These are phyloP conservation scores for Cotesia congregata DNA, from an alignment of 2,888 invertebrate genomes.

Conservation along the genomic window DNA sequence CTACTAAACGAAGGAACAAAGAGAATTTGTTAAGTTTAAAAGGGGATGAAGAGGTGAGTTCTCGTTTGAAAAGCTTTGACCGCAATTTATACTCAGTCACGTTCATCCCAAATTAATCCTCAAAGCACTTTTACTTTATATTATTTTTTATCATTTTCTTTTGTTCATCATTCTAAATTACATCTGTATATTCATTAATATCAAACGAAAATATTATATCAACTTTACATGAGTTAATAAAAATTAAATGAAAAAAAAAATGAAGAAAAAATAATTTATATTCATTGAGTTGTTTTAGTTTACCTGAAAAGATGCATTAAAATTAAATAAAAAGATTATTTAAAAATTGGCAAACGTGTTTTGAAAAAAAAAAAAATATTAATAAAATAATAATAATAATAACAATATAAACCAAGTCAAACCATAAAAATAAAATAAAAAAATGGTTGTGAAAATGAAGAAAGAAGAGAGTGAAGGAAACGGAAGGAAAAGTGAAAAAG, in stretches of 20 bases:
- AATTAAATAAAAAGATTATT: neutral
- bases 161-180: neutral
- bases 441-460: constrained; percentile 5
- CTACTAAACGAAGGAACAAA: neutral
- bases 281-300: neutral
- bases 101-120: constrained; percentile 2
- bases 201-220: neutral
- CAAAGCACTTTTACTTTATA: constrained; percentile 1
- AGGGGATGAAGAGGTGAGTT: too few relatives aligned
- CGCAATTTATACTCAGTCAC: constrained; percentile 6
- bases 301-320: neutral
- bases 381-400: neutral
- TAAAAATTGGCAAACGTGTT: neutral
- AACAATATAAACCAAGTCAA: neutral
- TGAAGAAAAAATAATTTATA: neutral
- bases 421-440: constrained; percentile 1
- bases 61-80: constrained; percentile 7
- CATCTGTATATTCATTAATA: neutral
- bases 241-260: neutral
- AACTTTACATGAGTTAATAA: neutral
- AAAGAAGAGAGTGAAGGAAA: constrained; percentile 11
- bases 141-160: neutral
- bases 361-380: neutral
- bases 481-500: constrained; percentile 35
- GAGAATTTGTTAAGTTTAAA: neutral